phyloP scores from a whole-genome alignment of 2,113 vertebrate genomes.

The Aepyceros melampus region DNA sequence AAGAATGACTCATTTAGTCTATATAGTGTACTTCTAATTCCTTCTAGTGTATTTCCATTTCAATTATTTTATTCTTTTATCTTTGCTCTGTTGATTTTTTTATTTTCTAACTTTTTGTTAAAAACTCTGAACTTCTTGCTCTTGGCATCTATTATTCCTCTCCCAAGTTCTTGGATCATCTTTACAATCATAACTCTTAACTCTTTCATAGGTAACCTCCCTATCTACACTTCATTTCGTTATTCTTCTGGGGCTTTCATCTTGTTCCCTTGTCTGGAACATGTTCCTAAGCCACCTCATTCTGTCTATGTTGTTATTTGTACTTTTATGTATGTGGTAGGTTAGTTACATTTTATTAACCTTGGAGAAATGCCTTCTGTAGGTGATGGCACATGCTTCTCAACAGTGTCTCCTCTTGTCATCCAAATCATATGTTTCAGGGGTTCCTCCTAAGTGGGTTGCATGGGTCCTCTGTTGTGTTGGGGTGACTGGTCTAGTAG shows the following conservation, averaged over 20 bases:
- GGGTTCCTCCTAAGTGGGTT: not conserved
- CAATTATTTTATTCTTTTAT: not conserved
- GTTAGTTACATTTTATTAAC: not conserved
- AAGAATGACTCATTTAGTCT: not conserved
- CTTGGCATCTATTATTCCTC: not conserved
- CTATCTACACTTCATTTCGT: not conserved
- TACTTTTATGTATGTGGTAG: not conserved
- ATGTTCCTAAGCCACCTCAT: not conserved
- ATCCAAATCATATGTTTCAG: not conserved
- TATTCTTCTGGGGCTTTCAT: not conserved
- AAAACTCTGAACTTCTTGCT: not conserved
- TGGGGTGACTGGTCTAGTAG: not conserved
- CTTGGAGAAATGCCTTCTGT: not conserved
- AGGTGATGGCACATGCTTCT: accelerated
- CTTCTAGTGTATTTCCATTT: not conserved
- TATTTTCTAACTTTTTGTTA: not conserved
- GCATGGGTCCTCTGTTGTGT: not conserved
- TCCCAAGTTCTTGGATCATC: not conserved
- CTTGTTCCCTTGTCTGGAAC: not conserved
- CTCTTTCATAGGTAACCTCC: not conserved
- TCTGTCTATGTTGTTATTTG: not conserved
- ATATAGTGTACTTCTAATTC: not conserved
- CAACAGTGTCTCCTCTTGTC: not conserved
- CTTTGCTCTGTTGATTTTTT: not conserved
- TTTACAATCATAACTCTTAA: not conserved